Conservation (phyloP, 2,888 invertebrate species). For the Poecilobothrus nobilitatus region DNA sequence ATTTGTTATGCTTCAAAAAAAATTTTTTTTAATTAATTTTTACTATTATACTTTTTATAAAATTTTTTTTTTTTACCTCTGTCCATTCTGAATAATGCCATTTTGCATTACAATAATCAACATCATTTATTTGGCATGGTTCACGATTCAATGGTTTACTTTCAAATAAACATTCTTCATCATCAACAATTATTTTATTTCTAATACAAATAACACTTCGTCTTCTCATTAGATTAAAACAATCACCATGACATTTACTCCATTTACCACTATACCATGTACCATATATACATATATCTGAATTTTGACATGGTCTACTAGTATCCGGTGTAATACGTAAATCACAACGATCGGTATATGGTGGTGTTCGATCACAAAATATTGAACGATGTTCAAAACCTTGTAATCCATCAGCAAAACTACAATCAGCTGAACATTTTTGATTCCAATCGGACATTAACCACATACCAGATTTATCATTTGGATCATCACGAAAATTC, state of each 20-base stretch:
- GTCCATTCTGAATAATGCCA: slow-evolving; percentile 55
- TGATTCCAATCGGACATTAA: slow-evolving; percentile 36
- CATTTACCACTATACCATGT: slow-evolving; percentile 76
- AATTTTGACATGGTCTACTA: slow-evolving; percentile 56
- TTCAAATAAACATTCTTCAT: slow-evolving; percentile 48
- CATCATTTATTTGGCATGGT: slow-evolving; percentile 46
- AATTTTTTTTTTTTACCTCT: slow-evolving; percentile 43
- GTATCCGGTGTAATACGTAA: slow-evolving; percentile 51
- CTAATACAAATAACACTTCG: slow-evolving; percentile 32
- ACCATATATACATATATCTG: slow-evolving; percentile 55
- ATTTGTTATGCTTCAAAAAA: too few relatives aligned
- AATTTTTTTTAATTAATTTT: too few relatives aligned
- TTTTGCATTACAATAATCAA: slow-evolving; percentile 35
- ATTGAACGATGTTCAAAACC: slow-evolving; percentile 64
- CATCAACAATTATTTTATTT: slow-evolving; percentile 29
- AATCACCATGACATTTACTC: slow-evolving; percentile 44
- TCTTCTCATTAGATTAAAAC: slow-evolving; percentile 32
- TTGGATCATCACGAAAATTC: slow-evolving; percentile 27
- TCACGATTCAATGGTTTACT: slow-evolving; percentile 56
- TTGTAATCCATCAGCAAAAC: slow-evolving; percentile 49
- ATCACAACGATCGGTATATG: slow-evolving; percentile 53
- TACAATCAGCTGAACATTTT: slow-evolving; percentile 62
- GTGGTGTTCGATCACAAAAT: slow-evolving; percentile 52
- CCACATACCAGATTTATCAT: slow-evolving; percentile 33
- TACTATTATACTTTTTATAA: neutral